Conservation (phyloP, 2,888 invertebrate genomes). For the Griposia aprilina region DNA sequence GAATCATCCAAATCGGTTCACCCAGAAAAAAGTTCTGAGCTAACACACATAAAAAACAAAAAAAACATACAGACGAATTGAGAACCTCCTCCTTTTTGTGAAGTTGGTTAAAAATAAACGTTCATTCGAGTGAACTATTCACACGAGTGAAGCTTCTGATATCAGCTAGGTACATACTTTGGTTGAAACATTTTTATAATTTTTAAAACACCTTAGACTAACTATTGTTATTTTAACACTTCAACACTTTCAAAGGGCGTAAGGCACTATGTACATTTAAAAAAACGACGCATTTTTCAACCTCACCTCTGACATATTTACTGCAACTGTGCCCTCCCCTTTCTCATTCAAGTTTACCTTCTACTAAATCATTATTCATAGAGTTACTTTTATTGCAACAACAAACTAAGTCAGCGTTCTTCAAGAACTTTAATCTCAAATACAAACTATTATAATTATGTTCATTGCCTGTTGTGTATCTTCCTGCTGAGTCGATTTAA, state of each 20-base stretch:
- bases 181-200: background rate
- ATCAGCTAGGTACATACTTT: background rate
- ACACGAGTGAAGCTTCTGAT: background rate
- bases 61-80: too few relatives aligned
- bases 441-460: conserved; percentile 60
- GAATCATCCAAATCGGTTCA: too few relatives aligned
- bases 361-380: conserved; percentile 44
- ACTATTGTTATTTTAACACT: background rate
- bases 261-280: background rate
- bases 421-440: conserved; percentile 49
- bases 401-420: conserved; percentile 37
- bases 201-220: background rate
- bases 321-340: conserved; percentile 1
- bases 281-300: conserved; percentile 9
- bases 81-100: too few relatives aligned
- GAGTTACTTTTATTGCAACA: conserved; percentile 33
- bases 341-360: conserved; percentile 13
- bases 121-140: background rate
- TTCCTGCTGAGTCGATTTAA: conserved; percentile 54
- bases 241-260: background rate
- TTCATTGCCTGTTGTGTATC: conserved; percentile 47
- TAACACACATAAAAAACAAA: too few relatives aligned
- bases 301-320: conserved; percentile 8
- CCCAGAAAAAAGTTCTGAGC: too few relatives aligned
- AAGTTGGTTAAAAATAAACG: too few relatives aligned